Evolutionary conservation across 2,797 vertebrate genomes (phyloP), one percentile per base, ranked within the genome.

Genomic region (Florisuga fusca): DNA sequence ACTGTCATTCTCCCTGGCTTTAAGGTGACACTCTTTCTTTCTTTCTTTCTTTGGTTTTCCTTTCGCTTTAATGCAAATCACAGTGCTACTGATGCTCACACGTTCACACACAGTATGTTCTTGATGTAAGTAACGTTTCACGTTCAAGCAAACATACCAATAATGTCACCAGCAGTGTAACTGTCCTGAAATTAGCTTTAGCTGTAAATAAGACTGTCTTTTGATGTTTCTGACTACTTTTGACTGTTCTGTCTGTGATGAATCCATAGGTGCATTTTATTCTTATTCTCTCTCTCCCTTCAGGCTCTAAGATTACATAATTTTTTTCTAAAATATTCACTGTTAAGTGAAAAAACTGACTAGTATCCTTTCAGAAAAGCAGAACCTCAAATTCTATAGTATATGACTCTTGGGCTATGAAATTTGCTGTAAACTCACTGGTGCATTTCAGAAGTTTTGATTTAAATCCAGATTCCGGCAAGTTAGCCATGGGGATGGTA

Each of bases 181-280:
- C 58, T 76, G 45, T 78, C 77, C 77, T 61, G 58, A 93, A 81
- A 81, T 84, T 41, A 92, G 55, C 64, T 71, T 83, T 53, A 78
- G 82, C 45, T 87, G 53, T 82, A 84, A 94, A 73, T 79, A 76
- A 84, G 77, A 27, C 29, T 20, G 20, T 81, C 53, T 77, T 94
- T 89, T 85, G 89, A 80, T 85, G 75, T 79, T 92, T 54, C 68
- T 83, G 84, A 48, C 83, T 51, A 66, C 58, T 94, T 92, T 59
- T 75, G 25, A 82, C 53, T 57, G 36, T 69, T 74, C 12, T 2
- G 46, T 34, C 58, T 73, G 29, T 54, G 75, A 95, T 51, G 54
- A 84, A 84, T 68, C 81, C 72, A 73, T 41, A 89, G 43, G 53
- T 84, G 18, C 41, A 85, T 73, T 87, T 92, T 38, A 83, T 93